phyloP scores from a whole-genome alignment of 1,140 invertebrate genomes.

The Eupristina koningsbergeri region DNA sequence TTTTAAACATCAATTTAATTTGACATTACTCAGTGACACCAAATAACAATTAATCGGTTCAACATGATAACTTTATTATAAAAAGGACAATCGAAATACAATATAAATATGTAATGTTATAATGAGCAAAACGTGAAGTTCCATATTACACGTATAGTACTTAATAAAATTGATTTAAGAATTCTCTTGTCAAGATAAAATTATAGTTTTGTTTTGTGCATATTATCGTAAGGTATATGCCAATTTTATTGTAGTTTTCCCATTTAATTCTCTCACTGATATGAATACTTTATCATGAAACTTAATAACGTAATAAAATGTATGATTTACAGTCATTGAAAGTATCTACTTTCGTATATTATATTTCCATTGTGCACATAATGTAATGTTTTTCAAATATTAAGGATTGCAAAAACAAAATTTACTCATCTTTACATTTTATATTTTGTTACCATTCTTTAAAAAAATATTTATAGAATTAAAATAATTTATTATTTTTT shows the following conservation, averaged over 20 bases:
- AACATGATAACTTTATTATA: too few relatives aligned
- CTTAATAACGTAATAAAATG: slow-evolving; percentile 25
- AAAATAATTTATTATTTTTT: background rate
- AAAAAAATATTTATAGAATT: background rate
- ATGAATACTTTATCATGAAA: slow-evolving; percentile 13
- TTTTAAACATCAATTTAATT: too few relatives aligned
- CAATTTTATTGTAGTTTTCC: background rate
- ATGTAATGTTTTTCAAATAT: background rate
- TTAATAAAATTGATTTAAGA: slow-evolving; percentile 7
- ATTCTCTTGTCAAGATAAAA: background rate
- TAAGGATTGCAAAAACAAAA: background rate
- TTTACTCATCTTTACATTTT: background rate
- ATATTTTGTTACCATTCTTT: background rate
- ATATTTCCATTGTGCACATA: slow-evolving; percentile 3
- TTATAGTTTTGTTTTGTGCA: background rate
- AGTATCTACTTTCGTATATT: slow-evolving; percentile 32
- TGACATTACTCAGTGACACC: too few relatives aligned
- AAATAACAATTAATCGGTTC: too few relatives aligned
- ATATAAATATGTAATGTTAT: background rate
- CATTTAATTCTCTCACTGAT: background rate
- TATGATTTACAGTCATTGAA: slow-evolving; percentile 40
- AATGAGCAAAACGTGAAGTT: background rate
- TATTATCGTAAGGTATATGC: background rate
- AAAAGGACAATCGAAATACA: background rate
- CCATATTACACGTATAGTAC: background rate